A percentile compares a stretch with the other conserved stretches of the same genome.
These are phyloP conservation scores for Gambusia holbrooki DNA, from an alignment of 2,113 vertebrate genomes.

Conservation along the genomic window DNA sequence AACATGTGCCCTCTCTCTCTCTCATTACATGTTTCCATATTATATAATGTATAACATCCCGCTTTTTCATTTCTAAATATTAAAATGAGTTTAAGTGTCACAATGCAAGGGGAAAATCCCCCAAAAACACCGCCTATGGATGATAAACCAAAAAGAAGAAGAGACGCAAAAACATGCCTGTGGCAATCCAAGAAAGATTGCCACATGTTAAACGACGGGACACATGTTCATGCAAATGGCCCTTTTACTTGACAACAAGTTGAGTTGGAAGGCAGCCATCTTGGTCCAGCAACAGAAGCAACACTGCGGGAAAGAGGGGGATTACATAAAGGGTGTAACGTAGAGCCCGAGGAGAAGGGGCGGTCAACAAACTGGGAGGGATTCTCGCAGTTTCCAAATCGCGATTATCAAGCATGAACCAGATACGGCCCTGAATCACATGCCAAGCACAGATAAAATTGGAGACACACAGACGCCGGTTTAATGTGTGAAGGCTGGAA, in stretches of 20 bases:
- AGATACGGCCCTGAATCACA: constrained; percentile 33
- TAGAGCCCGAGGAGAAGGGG: constrained; percentile 2
- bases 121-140: constrained; percentile 44
- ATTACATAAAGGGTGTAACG: constrained; percentile 30
- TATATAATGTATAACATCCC: constrained; percentile 42
- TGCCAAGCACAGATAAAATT: constrained; percentile 37
- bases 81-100: constrained; percentile 37
- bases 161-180: constrained; percentile 54
- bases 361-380: constrained; percentile 16
- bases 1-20: constrained; percentile 10
- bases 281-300: constrained; percentile 48
- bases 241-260: constrained; percentile 69
- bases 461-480: constrained; percentile 34
- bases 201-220: constrained; percentile 67
- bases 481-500: constrained; percentile 25
- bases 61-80: constrained; percentile 38
- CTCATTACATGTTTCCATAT: constrained; percentile 7
- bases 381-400: constrained; percentile 36
- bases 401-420: constrained; percentile 34
- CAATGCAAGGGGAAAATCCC: constrained; percentile 23
- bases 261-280: constrained; percentile 73
- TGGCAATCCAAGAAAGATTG: constrained; percentile 52
- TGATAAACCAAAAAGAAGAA: constrained; percentile 33
- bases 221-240: constrained; percentile 74
- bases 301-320: constrained; percentile 26